Conservation (phyloP, 2,888 invertebrate genomes). For the Amphipyra tragopoginis region DNA sequence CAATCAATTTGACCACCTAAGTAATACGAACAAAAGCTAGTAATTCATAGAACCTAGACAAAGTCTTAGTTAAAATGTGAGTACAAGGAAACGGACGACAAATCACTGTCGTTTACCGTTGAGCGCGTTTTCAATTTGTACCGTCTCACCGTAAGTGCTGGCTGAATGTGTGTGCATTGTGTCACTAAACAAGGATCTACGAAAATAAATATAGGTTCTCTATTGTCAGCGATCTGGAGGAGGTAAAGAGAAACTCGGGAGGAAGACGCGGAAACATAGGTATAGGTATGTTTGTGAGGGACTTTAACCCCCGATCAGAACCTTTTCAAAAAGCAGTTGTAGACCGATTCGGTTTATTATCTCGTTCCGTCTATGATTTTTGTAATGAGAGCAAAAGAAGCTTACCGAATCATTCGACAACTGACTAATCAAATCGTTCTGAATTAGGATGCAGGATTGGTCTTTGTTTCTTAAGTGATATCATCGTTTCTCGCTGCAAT, state of each 20-base stretch:
- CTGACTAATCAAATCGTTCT: too few relatives aligned
- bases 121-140: conserved; percentile 86
- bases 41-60: conserved; percentile 48
- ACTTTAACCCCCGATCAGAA: too few relatives aligned
- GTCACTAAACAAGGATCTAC: conserved; percentile 35
- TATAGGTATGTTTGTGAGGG: too few relatives aligned
- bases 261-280: not conserved
- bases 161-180: conserved; percentile 65
- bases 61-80: conserved; percentile 44
- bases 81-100: conserved; percentile 70
- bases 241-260: not conserved
- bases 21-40: conserved; percentile 21
- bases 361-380: too few relatives aligned
- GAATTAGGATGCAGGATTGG: too few relatives aligned
- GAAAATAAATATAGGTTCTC: conserved; percentile 31
- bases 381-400: too few relatives aligned
- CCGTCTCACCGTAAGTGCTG: conserved; percentile 81
- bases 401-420: too few relatives aligned
- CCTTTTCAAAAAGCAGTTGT: too few relatives aligned
- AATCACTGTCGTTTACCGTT: conserved; percentile 86
- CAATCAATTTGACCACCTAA: not conserved
- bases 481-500: too few relatives aligned
- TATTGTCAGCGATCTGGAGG: conserved; percentile 7
- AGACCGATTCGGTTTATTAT: too few relatives aligned
- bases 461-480: too few relatives aligned